phyloP scores from a whole-genome alignment of 37 sponge, comb jelly and placozoan species.

The Spongia lamella region DNA sequence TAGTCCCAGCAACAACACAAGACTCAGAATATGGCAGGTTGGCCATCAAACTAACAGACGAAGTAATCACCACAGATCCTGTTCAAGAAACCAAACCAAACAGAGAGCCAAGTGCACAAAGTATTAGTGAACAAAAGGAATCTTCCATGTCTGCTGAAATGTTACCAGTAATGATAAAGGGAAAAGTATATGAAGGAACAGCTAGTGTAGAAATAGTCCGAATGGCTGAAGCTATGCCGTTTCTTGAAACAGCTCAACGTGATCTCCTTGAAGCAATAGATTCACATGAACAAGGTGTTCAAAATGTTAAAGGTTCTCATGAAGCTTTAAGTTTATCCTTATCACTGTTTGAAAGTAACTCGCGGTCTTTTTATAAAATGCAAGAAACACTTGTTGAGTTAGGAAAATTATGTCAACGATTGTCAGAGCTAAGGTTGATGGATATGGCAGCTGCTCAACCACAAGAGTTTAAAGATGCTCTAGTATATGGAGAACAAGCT shows the following conservation, averaged over 20 bases:
- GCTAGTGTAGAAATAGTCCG: too few species aligned
- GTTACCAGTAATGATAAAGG: background rate
- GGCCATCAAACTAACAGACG: too few species aligned
- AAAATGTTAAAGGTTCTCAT: conserved; percentile 50
- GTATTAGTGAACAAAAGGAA: too few species aligned
- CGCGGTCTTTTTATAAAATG: conserved; percentile 52
- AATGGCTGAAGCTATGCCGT: too few species aligned
- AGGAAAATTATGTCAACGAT: background rate
- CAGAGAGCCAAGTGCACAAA: too few species aligned
- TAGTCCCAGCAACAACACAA: too few species aligned
- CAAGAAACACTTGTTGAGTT: conserved; percentile 56
- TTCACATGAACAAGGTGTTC: conserved; percentile 34
- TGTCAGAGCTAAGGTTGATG: too few species aligned
- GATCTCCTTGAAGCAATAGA: conserved; percentile 48
- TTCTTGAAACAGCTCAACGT: background rate
- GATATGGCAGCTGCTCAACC: too few species aligned
- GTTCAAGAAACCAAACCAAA: too few species aligned
- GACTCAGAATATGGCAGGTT: too few species aligned
- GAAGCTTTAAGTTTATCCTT: conserved; percentile 50
- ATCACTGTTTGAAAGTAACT: conserved; percentile 63
- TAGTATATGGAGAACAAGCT: conserved; percentile 55
- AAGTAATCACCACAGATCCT: too few species aligned
- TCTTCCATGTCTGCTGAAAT: background rate
- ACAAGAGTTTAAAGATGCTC: conserved; percentile 30
- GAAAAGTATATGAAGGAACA: background rate